Evolutionary conservation across 2,888 invertebrate species (phyloP).

Genomic region (Scrobipalpa atriplicella): DNA sequence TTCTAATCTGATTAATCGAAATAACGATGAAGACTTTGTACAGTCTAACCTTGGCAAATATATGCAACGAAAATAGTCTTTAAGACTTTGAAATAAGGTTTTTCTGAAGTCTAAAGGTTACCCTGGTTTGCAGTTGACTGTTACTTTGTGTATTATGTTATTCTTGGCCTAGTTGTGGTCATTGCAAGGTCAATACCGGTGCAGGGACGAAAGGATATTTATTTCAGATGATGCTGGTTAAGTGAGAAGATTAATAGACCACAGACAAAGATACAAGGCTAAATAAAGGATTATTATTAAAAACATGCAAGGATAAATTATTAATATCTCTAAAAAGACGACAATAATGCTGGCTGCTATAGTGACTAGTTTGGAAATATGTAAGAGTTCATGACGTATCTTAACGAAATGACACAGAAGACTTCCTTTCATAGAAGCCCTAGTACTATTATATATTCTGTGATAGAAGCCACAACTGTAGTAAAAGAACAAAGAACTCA

Average conservation of each 20-base stretch:
- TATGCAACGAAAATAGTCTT: background rate
- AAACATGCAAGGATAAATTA: too few relatives aligned
- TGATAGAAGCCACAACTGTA: too few relatives aligned
- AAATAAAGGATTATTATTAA: too few relatives aligned
- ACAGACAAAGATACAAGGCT: background rate
- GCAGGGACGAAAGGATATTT: constrained; percentile 11
- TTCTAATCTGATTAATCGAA: constrained; percentile 16
- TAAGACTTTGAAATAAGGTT: background rate
- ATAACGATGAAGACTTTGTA: background rate
- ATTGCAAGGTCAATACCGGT: constrained; percentile 10
- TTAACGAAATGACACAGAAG: too few relatives aligned
- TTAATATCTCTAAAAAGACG: too few relatives aligned
- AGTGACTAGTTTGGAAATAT: too few relatives aligned
- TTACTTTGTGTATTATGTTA: background rate
- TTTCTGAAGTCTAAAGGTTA: background rate
- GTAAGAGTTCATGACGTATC: too few relatives aligned
- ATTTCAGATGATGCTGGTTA: constrained; percentile 8
- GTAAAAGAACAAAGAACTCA: too few relatives aligned
- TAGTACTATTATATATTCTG: too few relatives aligned
- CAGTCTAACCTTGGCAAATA: background rate
- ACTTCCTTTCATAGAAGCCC: too few relatives aligned
- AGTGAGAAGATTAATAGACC: background rate
- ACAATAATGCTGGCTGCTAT: too few relatives aligned
- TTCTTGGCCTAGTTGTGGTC: constrained; percentile 16
- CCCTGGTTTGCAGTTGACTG: background rate